A percentile compares a stretch with the other conserved stretches of the same genome.
Conservation (phyloP, 92 coral and sea anemone species). For the Epizoanthus illoricatus region DNA sequence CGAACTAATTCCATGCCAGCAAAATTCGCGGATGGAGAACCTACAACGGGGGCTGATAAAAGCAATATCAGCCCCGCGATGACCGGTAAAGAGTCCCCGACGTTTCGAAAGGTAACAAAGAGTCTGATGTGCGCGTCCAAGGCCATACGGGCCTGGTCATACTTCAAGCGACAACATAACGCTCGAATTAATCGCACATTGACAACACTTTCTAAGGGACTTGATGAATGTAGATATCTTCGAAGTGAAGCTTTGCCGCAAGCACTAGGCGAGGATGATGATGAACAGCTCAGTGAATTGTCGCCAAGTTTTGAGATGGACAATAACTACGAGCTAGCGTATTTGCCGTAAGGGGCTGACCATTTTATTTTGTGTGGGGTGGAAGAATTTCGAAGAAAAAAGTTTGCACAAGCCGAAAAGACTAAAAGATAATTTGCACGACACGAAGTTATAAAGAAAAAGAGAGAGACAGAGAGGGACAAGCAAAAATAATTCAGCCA, state of each 20-base stretch:
- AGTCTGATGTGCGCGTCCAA: background rate
- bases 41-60: too few relatives aligned
- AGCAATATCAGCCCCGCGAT: background rate
- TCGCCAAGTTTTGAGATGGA: background rate
- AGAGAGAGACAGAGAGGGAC: too few relatives aligned
- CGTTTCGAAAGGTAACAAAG: background rate
- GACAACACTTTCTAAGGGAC: background rate
- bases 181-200: background rate
- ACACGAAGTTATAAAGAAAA: too few relatives aligned
- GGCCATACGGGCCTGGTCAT: background rate
- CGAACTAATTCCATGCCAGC: background rate
- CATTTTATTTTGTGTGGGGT: too few relatives aligned
- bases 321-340: background rate
- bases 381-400: too few relatives aligned
- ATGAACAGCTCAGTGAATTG: background rate
- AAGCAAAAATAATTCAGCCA: too few relatives aligned
- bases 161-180: background rate
- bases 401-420: too few relatives aligned
- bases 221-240: background rate
- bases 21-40: background rate
- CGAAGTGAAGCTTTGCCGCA: background rate
- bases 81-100: background rate
- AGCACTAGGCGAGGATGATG: background rate
- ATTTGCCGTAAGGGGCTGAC: background rate
- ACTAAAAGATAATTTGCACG: too few relatives aligned